These are phyloP conservation scores for Habroteleia sp. DNA, from an alignment of 2,888 invertebrate genomes.

Conservation along the genomic window DNA sequence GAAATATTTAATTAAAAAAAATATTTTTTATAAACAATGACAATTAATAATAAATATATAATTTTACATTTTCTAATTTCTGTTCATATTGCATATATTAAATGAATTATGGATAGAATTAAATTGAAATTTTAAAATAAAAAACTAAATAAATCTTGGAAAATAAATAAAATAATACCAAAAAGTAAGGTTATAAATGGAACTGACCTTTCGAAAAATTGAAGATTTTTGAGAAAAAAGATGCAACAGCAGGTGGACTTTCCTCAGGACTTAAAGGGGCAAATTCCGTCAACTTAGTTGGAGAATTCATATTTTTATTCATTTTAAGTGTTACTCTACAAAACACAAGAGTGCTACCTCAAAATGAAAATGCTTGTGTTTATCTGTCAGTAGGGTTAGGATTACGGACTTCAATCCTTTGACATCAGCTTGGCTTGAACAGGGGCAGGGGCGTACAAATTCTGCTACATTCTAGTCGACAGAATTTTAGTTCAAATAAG, in stretches of 20 bases:
- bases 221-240: conserved; percentile 89
- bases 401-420: too few relatives aligned
- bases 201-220: conserved; percentile 85
- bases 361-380: conserved; percentile 4
- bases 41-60: too few relatives aligned
- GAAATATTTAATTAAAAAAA: too few relatives aligned
- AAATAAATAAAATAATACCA: background rate
- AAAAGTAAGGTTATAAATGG: conserved; percentile 28
- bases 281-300: conserved; percentile 88
- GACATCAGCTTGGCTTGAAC: too few relatives aligned
- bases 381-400: conserved; percentile 28
- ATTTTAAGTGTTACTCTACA: conserved; percentile 72
- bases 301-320: conserved; percentile 85
- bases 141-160: background rate
- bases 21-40: too few relatives aligned
- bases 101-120: too few relatives aligned
- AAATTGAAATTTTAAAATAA: background rate
- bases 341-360: background rate
- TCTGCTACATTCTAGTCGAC: too few relatives aligned
- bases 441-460: too few relatives aligned
- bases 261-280: conserved; percentile 89
- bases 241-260: conserved; percentile 87
- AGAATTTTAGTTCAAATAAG: too few relatives aligned
- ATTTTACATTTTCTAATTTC: too few relatives aligned
- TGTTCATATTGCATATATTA: too few relatives aligned